These are phyloP conservation scores for Tachina lurida DNA, from an alignment of 2,888 invertebrate species.

Conservation along the genomic window DNA sequence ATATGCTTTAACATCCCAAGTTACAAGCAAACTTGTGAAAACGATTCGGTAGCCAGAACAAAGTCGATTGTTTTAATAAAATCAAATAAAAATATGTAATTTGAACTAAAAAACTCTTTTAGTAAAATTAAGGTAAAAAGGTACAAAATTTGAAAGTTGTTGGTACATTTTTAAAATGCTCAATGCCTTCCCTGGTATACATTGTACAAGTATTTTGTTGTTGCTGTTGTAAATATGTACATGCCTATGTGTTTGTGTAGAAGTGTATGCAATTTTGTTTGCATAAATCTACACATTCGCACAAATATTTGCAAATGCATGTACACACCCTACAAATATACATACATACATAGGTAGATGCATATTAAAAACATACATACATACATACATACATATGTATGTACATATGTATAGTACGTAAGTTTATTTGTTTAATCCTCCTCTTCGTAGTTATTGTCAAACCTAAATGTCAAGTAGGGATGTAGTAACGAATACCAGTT, in stretches of 20 bases:
- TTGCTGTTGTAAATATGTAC: not conserved
- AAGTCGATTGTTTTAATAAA: no score
- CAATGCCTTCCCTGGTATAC: no score
- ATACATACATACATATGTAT: conserved; percentile 2
- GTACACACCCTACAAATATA: not conserved
- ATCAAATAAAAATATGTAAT: no score
- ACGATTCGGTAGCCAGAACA: no score
- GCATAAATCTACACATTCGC: conserved; percentile 32
- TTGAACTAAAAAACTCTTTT: no score
- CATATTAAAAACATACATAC: not conserved
- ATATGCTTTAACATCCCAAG: no score
- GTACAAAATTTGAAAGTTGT: no score
- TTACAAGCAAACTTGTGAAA: no score
- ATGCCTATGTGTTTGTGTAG: not conserved
- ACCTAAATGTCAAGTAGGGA: conserved; percentile 67
- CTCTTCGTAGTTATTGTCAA: conserved; percentile 64
- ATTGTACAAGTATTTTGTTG: not conserved
- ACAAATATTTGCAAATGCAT: not conserved
- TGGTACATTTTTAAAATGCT: no score
- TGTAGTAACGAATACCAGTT: no score
- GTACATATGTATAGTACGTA: conserved; percentile 6
- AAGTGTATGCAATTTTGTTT: conserved; percentile 31
- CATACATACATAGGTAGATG: not conserved
- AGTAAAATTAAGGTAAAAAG: no score
- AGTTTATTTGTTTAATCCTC: conserved; percentile 56